Base-by-base conservation (phyloP, 2,113 vertebrate genomes). In the Montifringilla adamsi region DNA sequence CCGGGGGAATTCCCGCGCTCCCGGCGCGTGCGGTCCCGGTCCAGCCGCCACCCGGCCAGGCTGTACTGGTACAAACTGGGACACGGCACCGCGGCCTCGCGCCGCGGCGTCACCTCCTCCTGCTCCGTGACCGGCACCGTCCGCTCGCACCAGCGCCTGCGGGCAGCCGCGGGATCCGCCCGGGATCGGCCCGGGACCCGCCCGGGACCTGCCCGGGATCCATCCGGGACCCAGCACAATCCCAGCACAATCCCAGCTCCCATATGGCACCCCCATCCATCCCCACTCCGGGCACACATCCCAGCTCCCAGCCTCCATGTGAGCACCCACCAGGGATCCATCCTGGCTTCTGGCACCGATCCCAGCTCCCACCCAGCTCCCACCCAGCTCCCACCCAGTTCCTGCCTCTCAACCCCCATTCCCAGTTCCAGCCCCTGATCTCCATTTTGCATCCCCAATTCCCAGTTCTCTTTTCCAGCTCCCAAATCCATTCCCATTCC, bases 81-180 rank as follows among this genome's bases (percentile, higher is more conserved):
- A 13, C 99, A 99, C 59, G 98, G 97, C 87, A 98, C 98, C 12
- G 96, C 79, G 0, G 98, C 97, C 97, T 99, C 98, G 5, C 94
- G 96, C 19, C 98, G 97, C 2, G 98, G 98, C 2, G 85, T 94
- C 52, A 99, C 90, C 63, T 98, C 96, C 67, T 96, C 97, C 85
- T 99, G 97, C 66, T 97, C 95, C 7, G 12, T 93, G 81, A 98
- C 97, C 77, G 93, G 96, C 89, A 98, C 70, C 0, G 31, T 95
- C 41, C 56, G 95, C 59, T 99, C 98, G 60, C 99, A 99, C 99
- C 99, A 99, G 46, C 95, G 97, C 94, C 99, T 99, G 95, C 11
- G 3, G 2, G 39, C 41, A 70, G 33, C 16, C 23, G 0, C 1
- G 1, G 1, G 31, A 21, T 10, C 33, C 41, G 5, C 39, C 30